A percentile compares a stretch with the other conserved stretches of the same genome.
Evolutionary conservation across 2,888 invertebrate species (phyloP).

Genomic region (Aethes cnicana): DNA sequence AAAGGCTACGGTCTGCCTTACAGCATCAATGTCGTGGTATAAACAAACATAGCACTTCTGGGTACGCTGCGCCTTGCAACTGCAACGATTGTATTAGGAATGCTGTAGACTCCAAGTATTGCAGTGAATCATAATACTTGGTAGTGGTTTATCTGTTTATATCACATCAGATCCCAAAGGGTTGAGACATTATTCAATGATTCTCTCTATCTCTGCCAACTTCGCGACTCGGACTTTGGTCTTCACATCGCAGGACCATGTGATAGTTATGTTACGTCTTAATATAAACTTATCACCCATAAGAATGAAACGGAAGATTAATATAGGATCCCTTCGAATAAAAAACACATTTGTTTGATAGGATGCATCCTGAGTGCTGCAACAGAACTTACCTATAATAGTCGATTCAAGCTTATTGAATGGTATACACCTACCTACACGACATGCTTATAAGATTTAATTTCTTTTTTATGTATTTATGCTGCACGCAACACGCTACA

Average conservation of each 20-base stretch:
- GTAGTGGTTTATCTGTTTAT: background rate
- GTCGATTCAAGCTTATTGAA: no score
- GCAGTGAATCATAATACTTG: slow-evolving; percentile 1
- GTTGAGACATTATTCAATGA: slow-evolving; percentile 15
- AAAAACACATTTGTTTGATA: slow-evolving; percentile 3
- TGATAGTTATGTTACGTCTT: slow-evolving; percentile 2
- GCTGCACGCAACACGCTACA: background rate
- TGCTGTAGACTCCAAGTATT: background rate
- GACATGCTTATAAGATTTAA: no score
- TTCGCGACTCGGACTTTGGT: slow-evolving; percentile 21
- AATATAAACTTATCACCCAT: no score
- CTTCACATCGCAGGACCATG: slow-evolving; percentile 15
- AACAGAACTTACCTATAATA: slow-evolving; percentile 11
- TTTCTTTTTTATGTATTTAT: no score
- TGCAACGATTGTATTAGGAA: background rate
- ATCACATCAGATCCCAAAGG: slow-evolving; percentile 10
- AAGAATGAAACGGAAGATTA: background rate
- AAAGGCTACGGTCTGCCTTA: no score
- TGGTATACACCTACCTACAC: no score
- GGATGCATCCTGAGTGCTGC: background rate
- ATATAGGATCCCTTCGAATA: background rate
- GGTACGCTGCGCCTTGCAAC: no score
- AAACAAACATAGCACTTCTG: no score
- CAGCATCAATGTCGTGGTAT: no score
- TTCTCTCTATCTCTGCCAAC: slow-evolving; percentile 23